Evolutionary conservation across 2,797 vertebrate genomes (phyloP).

Genomic region (Diplodus puntazzo): DNA sequence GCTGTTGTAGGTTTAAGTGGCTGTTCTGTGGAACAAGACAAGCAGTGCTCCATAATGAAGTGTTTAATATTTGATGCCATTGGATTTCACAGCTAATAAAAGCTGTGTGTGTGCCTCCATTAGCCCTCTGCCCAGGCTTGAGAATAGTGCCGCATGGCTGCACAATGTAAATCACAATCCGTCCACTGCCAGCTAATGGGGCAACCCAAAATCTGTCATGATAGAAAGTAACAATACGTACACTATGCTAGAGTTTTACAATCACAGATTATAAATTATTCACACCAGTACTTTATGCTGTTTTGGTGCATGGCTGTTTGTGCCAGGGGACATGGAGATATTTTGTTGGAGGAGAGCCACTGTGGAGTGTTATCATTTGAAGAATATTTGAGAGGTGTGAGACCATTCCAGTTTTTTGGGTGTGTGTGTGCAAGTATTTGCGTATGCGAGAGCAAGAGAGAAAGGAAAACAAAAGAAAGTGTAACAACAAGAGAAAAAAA

Average conservation of each 20-base stretch:
- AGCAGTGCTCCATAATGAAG: slow-evolving; percentile 84
- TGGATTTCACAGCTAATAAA: slow-evolving; percentile 87
- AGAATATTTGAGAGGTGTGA: slow-evolving; percentile 56
- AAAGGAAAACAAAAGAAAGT: slow-evolving; percentile 16
- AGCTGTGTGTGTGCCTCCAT: slow-evolving; percentile 80
- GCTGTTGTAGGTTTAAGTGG: slow-evolving; percentile 85
- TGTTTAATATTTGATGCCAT: slow-evolving; percentile 87
- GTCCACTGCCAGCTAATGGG: slow-evolving; percentile 73
- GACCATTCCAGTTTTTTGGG: slow-evolving; percentile 27
- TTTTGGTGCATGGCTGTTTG: slow-evolving; percentile 63
- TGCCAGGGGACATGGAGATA: slow-evolving; percentile 58
- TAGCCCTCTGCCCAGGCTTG: slow-evolving; percentile 76
- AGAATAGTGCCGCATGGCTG: slow-evolving; percentile 71
- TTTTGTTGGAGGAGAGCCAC: slow-evolving; percentile 57
- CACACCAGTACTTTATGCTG: slow-evolving; percentile 66
- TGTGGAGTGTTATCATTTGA: slow-evolving; percentile 41
- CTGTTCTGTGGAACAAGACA: slow-evolving; percentile 82
- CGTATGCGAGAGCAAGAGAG: slow-evolving; percentile 9
- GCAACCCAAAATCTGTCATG: slow-evolving; percentile 69
- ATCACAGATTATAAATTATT: slow-evolving; percentile 76
- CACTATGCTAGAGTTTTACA: slow-evolving; percentile 61
- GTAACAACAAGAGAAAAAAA: slow-evolving; percentile 11
- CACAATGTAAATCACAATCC: slow-evolving; percentile 80
- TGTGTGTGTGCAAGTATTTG: slow-evolving; percentile 33
- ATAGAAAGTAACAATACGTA: slow-evolving; percentile 65